Base-by-base conservation (phyloP, 2,888 invertebrate species). In the Lasius platythorax region DNA sequence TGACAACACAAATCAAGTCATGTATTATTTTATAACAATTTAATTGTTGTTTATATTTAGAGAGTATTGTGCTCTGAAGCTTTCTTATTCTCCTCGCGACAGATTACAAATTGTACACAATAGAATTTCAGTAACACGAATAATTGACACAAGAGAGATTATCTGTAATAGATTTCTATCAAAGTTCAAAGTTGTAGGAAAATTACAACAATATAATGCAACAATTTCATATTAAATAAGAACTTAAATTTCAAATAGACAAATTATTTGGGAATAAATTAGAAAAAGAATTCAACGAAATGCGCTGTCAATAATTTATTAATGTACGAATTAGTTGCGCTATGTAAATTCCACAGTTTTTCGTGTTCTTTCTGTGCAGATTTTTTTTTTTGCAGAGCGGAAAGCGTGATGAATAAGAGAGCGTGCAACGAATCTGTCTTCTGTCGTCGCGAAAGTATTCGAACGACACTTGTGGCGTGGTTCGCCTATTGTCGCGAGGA, bases 381-480 rank as follows among this genome's bases (percentile, higher is more conserved):
- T 50, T 50, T 3, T 5, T 37, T 5, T 50, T 3, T 5, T 37
- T 5, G 37, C 5, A 18, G 8, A 50, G 1, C 18, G 50, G 18
- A n/a, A 50, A 50, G 18, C 0, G 4, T n/a, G 50, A 18, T 50
- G 18, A 18, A n/a, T 50, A 50, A 15, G 3, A 46, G 18, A 50
- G 5, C 18, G 6, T 50, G 50, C 50, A 50, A n/a, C 33, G 15
- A 63, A 61, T 30, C 28, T 40, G 56, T 73, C 28, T 23, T 73
- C 28, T 74, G n/a, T 23, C 58, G 40, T 58, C 46, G 64, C 33
- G 15, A 75, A 63, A 64, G n/a, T 73, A 23, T 43, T 11, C 46
- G 33, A 46, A 43, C 61, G n/a, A 75, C 74, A 75, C 40, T 37
- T 15, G 50, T 50, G 28, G 28, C 37, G 18, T 8, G 28, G n/a